Evolutionary conservation across 2,797 vertebrate species (phyloP), one percentile per base, ranked within the genome.

Genomic region (Sebastes trivittatus): DNA sequence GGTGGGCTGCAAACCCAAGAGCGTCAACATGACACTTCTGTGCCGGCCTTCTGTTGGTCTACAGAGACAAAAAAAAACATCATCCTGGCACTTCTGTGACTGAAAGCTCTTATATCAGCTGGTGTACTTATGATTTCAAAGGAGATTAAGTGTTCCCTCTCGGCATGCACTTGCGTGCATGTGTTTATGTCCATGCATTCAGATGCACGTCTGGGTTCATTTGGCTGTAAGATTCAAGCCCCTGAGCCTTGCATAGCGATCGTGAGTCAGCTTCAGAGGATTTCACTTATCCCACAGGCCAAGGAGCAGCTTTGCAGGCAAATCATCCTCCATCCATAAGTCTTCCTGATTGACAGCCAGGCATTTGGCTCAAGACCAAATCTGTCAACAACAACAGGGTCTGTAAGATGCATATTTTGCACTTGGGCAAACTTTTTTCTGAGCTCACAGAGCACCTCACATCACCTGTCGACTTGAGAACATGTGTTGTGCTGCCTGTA

Each of bases 301-400:
- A 82, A 61, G 83, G 84, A 87, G 82, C 80, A 84, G 90, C 90
- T 94, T 90, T 92, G 78, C 88, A 83, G 89, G 87, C 91, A 94
- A 94, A 91, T 92, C 89, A 86, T 87, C 82, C 85, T 79, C 77
- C 78, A 61, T 88, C 93, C 88, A 68, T 92, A 90, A 93, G 87
- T 92, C 88, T 54, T 63, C 10, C 32, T 90, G 94, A 94, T 82
- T 88, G 90, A 92, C 93, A 91, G 87, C 73, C 49, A 49, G 64
- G 60, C 62, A 6, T 83, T 80, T 84, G 88, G 92, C 84, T 82
- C 58, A 11, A 7, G 73, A 84, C 11, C 82, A 80, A 56, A 76
- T 79, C 82, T 82, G 75, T 81, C 81, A 88, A 92, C 91, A 91
- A 87, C 83, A 87, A 77, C 83, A 62, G 38, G 23, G 68, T 77